Percentiles rank a stretch among this genome's conserved stretches.
Conservation (phyloP, 2,888 invertebrate genomes). For the Eledona agricola region DNA sequence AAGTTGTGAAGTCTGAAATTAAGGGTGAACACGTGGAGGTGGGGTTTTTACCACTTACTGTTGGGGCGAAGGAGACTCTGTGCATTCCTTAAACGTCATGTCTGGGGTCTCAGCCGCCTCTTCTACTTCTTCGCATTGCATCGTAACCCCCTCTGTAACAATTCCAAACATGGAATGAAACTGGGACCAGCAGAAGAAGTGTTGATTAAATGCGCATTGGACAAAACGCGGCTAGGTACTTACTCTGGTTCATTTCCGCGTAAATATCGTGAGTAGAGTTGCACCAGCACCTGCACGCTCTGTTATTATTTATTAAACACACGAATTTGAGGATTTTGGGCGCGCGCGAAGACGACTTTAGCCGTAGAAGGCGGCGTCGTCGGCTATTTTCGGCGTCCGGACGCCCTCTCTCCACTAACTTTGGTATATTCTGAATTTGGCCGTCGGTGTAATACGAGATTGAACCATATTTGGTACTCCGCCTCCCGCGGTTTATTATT, state of each 20-base stretch:
- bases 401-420: slow-evolving; percentile 58
- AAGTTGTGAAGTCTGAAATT: slow-evolving; percentile 45
- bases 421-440: slow-evolving; percentile 71
- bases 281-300: slow-evolving; percentile 17
- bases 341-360: slow-evolving; percentile 43
- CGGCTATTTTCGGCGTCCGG: slow-evolving; percentile 60
- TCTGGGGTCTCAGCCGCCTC: slow-evolving; percentile 41
- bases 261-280: no score
- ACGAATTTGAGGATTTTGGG: slow-evolving; percentile 26
- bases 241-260: slow-evolving; percentile 33
- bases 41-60: neutral
- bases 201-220: neutral
- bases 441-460: slow-evolving; percentile 73
- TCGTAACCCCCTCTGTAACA: slow-evolving; percentile 46
- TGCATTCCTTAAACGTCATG: slow-evolving; percentile 52
- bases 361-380: slow-evolving; percentile 59
- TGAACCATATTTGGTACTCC: slow-evolving; percentile 73
- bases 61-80: slow-evolving; percentile 44
- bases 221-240: slow-evolving; percentile 6
- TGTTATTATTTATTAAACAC: slow-evolving; percentile 31
- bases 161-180: neutral
- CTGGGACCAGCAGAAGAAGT: neutral
- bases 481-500: slow-evolving; percentile 59
- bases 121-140: slow-evolving; percentile 52
- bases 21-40: slow-evolving; percentile 1